These are phyloP conservation scores for Octonoba sinensis DNA, from an alignment of 2,888 invertebrate species.

Conservation along the genomic window DNA sequence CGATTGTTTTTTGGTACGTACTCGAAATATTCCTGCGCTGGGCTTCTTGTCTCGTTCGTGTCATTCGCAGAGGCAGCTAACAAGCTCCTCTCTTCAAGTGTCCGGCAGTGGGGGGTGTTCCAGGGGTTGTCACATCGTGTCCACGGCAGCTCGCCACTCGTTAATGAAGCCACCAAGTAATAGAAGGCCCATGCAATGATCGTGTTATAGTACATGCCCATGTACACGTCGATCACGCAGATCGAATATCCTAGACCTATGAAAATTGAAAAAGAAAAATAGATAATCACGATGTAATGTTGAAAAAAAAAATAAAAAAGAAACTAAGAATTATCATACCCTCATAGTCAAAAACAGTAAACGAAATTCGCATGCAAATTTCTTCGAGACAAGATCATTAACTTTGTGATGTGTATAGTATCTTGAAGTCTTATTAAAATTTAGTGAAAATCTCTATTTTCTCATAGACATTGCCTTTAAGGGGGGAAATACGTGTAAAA, in stretches of 20 bases:
- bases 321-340: too few species aligned
- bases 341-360: too few species aligned
- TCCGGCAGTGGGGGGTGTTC: slow-evolving; percentile 83
- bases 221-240: slow-evolving; percentile 92
- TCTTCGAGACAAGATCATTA: too few species aligned
- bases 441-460: too few species aligned
- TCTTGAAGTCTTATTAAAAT: too few species aligned
- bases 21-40: slow-evolving; percentile 91
- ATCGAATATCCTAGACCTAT: slow-evolving; percentile 95
- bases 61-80: slow-evolving; percentile 17
- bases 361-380: too few species aligned
- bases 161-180: slow-evolving; percentile 86
- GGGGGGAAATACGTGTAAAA: too few species aligned
- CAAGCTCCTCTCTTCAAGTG: slow-evolving; percentile 51
- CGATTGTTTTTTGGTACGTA: slow-evolving; percentile 74
- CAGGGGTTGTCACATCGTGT: slow-evolving; percentile 86
- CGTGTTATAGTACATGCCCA: slow-evolving; percentile 97
- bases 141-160: slow-evolving; percentile 83
- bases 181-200: slow-evolving; percentile 97
- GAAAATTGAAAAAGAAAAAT: slow-evolving; percentile 61
- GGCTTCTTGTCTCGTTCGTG: slow-evolving; percentile 70
- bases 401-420: too few species aligned
- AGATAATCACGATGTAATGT: too few species aligned
- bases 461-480: too few species aligned
- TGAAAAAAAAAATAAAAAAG: too few species aligned